phyloP scores from a whole-genome alignment of 1,140 invertebrate species.

The Drosophila pallidifrons region DNA sequence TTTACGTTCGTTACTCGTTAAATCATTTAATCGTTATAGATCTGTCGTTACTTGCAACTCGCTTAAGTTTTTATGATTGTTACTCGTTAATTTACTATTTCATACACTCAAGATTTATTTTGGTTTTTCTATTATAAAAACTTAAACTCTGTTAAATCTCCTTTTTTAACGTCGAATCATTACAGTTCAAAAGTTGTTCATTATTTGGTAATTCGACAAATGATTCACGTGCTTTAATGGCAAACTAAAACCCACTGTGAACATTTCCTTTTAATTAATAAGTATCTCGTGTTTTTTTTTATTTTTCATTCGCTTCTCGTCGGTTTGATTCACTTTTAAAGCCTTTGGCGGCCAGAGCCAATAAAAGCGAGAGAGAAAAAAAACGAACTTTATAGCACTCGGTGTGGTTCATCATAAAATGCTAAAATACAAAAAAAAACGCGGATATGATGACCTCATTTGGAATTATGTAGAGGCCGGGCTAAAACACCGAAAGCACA shows the following conservation, averaged over 20 bases:
- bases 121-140: too few relatives aligned
- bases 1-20: too few relatives aligned
- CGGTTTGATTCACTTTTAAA: constrained; percentile 20
- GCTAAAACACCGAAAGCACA: constrained; percentile 15
- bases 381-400: constrained; percentile 30
- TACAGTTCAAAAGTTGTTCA: too few relatives aligned
- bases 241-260: constrained; percentile 1
- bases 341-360: constrained; percentile 26
- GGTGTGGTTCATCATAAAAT: constrained; percentile 40
- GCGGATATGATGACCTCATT: constrained; percentile 59
- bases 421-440: constrained; percentile 30
- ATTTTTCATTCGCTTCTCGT: constrained; percentile 4
- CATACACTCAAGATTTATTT: too few relatives aligned
- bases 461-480: constrained; percentile 20
- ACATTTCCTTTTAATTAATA: constrained; percentile 48
- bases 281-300: constrained; percentile 10
- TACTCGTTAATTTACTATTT: not conserved
- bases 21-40: not conserved
- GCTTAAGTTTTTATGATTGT: not conserved
- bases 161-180: too few relatives aligned
- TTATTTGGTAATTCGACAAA: not conserved
- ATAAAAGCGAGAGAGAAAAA: constrained; percentile 31
- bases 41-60: too few relatives aligned
- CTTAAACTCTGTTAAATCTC: too few relatives aligned
- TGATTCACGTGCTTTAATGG: constrained; percentile 15